Evolutionary conservation across 2,888 invertebrate genomes (phyloP).

Genomic region (Endotricha flammealis): DNA sequence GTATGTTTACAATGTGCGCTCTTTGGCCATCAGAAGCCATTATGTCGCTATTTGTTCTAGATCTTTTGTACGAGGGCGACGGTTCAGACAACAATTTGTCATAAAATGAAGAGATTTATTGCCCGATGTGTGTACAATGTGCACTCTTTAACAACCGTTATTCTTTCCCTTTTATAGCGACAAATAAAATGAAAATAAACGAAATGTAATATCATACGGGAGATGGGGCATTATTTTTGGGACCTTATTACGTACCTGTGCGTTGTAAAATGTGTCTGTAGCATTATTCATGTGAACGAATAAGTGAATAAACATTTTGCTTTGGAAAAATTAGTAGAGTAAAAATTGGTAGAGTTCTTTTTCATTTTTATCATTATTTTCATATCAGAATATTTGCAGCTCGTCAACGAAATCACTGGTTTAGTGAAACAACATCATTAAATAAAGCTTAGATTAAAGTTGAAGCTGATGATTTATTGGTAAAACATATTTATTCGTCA

Average conservation of each 20-base stretch:
- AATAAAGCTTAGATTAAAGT: too few relatives aligned
- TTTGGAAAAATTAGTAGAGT: too few relatives aligned
- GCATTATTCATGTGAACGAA: neutral
- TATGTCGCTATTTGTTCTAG: constrained; percentile 71
- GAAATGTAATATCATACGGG: constrained; percentile 62
- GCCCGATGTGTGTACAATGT: constrained; percentile 53
- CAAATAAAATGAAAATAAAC: constrained; percentile 69
- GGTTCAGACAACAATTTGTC: constrained; percentile 72
- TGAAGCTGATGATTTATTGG: too few relatives aligned
- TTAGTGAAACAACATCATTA: too few relatives aligned
- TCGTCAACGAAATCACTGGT: too few relatives aligned
- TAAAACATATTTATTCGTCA: too few relatives aligned
- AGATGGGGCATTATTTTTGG: constrained; percentile 55
- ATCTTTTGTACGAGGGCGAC: constrained; percentile 63
- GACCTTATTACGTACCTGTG: constrained; percentile 39
- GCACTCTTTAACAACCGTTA: constrained; percentile 68
- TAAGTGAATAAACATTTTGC: too few relatives aligned
- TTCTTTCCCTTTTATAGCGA: constrained; percentile 67
- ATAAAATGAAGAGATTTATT: constrained; percentile 78
- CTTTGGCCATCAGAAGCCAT: constrained; percentile 63
- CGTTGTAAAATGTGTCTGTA: constrained; percentile 36
- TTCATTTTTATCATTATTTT: too few relatives aligned
- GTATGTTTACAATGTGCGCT: constrained; percentile 59
- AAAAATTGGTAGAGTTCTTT: too few relatives aligned
- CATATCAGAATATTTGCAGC: too few relatives aligned